Evolutionary conservation across 1,140 invertebrate species (phyloP), one percentile per base, ranked within the genome.

Genomic region (Heliconius nattereri): DNA sequence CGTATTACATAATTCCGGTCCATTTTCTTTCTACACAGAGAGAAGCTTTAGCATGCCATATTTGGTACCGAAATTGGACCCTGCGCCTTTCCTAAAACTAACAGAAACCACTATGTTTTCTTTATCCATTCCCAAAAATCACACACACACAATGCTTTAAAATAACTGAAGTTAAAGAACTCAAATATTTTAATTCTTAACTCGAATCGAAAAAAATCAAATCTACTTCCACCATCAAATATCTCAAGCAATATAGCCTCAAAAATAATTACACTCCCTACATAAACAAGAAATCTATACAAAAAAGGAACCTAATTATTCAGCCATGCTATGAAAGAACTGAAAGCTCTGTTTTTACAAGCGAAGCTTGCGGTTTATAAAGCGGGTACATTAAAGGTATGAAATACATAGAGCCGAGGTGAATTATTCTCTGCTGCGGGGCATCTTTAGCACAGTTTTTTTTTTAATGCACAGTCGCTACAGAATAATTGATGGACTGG

Each of bases 311-410:
- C 26, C 60, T 66, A 66, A 66, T 66, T 60, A 60, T 60, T 66
- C 26, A 66, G 11, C 26, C 60, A 29, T 66, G 23, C 26, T 5
- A 26, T 66, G 60, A 66, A 66, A 66, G 60, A 29, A 66, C 60
- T 66, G 60, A 66, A 66, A 26, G 23, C 60, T 11, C 11, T 66
- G 60, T 66, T 29, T 66, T 66, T 66, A 29, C 60, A 66, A 66
- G 60, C 0, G 5, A 29, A 66, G 60, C 60, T 29, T 66, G 60
- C 26, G 60, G 60, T 11, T n/a, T 66, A 66, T 66, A 66, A 66
- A 66, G 26, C 60, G 60, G 60, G 60, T 29, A 66, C 60, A 66
- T 66, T 66, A 66, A 66, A 66, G 60, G 60, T 66, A 66, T 66
- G 60, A 7, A 66, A 66, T 66, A 66, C 11, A 66, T 66, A 66